These are phyloP conservation scores for Ectobius pallidus DNA, from an alignment of 2,888 invertebrate species.

Conservation along the genomic window DNA sequence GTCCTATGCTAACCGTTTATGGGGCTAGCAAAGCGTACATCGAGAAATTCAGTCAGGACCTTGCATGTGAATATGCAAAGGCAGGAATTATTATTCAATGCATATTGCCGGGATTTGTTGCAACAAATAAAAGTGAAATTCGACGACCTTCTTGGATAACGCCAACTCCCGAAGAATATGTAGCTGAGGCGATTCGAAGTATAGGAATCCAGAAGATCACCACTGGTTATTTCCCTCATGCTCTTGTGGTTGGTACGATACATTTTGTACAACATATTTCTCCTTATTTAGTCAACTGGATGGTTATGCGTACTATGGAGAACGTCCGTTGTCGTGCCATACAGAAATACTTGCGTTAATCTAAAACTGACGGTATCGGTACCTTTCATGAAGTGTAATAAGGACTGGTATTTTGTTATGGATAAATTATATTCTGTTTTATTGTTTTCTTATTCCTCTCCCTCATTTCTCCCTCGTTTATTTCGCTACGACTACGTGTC, in stretches of 20 bases:
- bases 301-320: constrained; percentile 68
- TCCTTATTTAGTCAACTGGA: constrained; percentile 64
- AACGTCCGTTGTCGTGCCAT: constrained; percentile 64
- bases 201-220: constrained; percentile 73
- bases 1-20: constrained; percentile 84
- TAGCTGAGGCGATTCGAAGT: constrained; percentile 71
- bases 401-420: no score
- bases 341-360: no score
- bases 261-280: constrained; percentile 59
- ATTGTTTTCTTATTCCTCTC: no score
- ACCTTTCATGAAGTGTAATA: no score
- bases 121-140: constrained; percentile 90
- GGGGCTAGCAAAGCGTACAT: constrained; percentile 89
- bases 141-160: constrained; percentile 71
- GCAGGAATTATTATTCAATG: constrained; percentile 80
- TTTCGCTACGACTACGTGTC: no score
- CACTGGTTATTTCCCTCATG: constrained; percentile 78
- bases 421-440: no score
- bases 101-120: constrained; percentile 85
- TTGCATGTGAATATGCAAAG: constrained; percentile 75
- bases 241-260: constrained; percentile 56
- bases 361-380: no score
- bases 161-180: constrained; percentile 75
- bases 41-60: constrained; percentile 77
- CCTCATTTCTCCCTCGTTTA: no score